Base-by-base conservation (phyloP, 2,888 invertebrate genomes). In the Aphrophora alni region DNA sequence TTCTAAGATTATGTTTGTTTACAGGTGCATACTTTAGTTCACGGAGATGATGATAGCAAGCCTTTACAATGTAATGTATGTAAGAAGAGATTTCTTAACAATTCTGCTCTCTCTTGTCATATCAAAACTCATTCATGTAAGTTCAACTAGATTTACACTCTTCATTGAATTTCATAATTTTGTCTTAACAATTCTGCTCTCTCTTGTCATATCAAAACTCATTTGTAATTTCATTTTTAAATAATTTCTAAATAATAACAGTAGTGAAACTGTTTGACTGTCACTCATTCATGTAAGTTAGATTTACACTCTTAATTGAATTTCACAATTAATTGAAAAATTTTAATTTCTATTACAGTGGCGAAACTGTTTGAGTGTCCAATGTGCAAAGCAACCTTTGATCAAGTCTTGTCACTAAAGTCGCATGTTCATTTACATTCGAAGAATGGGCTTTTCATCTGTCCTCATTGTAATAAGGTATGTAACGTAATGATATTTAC, bases 71-170 rank as follows among this genome's bases (percentile, higher is more conserved):
- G 94, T 87, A 89, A 90, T 59, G 88, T 91, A 71, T 94, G 94
- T 85, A 89, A 89, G 44, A 93, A 93, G 86, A 87, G 92, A 77
- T 94, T 94, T 87, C 90, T 94, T 86, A 94, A 93, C 84, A 93
- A 93, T 86, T 93, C 94, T 0, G 94, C 94, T 2, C 88, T 95
- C 26, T 90, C 93, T 1, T 93, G 93, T 84, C 95, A 95, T 87
- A 87, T 93, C 81, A 94, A 94, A 88, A 92, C 92, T 4, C 95
- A 95, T 86, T 88, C 89, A 86, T 89, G 90, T 90, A 87, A 85
- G 86, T 84, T 59, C 77, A 33, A 8, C 33, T n/a, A n/a, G n/a
- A n/a, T n/a, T n/a, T n/a, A n/a, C n/a, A n/a, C n/a, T n/a, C n/a
- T n/a, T n/a, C n/a, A n/a, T n/a, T n/a, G n/a, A n/a, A n/a, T n/a